Percentiles rank a stretch among this genome's conserved stretches.
These are phyloP conservation scores for Lasioglossum morio DNA, from an alignment of 2,888 invertebrate genomes.

Conservation along the genomic window DNA sequence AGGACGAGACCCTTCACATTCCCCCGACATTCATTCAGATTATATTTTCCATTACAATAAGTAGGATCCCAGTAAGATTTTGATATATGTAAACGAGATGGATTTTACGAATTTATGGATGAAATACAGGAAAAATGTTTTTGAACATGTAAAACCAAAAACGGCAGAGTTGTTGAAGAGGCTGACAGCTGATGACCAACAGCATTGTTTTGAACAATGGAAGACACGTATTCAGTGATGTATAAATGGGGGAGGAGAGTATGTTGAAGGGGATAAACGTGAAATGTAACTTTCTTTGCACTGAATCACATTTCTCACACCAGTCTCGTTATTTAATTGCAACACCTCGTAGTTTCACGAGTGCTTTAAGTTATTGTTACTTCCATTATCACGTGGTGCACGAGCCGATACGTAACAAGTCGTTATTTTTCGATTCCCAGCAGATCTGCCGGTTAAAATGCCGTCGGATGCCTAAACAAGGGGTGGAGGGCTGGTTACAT, in stretches of 20 bases:
- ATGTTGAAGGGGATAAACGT: too few relatives aligned
- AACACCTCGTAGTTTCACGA: too few relatives aligned
- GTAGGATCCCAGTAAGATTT: background rate
- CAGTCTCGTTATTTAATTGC: too few relatives aligned
- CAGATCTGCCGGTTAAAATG: slow-evolving; percentile 11
- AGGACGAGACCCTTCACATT: background rate
- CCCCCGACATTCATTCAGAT: background rate
- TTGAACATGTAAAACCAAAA: too few relatives aligned
- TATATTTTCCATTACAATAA: background rate
- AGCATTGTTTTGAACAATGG: too few relatives aligned
- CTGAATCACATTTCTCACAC: too few relatives aligned
- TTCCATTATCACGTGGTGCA: background rate
- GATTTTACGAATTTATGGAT: background rate
- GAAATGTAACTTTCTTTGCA: too few relatives aligned
- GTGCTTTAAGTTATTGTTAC: background rate
- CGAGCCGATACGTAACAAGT: background rate
- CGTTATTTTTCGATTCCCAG: slow-evolving; percentile 24
- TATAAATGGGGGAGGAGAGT: too few relatives aligned
- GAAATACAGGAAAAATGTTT: background rate
- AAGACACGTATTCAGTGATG: too few relatives aligned
- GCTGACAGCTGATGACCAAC: too few relatives aligned
- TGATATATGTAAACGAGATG: background rate
- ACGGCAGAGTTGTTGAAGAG: too few relatives aligned
- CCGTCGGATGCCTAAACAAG: slow-evolving; percentile 6
- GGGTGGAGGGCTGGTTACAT: background rate